Conservation (phyloP, 2,113 vertebrate species). For the Columba janthina region DNA sequence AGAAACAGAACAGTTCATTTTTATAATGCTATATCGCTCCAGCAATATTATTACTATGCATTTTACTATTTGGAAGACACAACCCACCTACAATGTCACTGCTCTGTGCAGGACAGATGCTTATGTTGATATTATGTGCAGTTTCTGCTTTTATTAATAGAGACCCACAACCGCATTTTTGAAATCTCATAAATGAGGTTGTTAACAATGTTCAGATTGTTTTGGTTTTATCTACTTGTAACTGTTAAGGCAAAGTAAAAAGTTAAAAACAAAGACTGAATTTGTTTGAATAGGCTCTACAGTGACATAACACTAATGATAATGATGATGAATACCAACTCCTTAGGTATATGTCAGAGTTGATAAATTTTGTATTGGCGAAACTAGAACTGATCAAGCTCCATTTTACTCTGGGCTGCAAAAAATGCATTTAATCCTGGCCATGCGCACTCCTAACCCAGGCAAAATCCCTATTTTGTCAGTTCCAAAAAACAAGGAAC, state of each 20-base stretch:
- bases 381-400: not conserved
- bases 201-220: not conserved
- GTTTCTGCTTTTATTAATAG: not conserved
- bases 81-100: not conserved
- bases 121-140: not conserved
- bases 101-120: not conserved
- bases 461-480: not conserved
- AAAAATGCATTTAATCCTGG: not conserved
- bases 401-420: not conserved
- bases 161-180: not conserved
- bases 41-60: not conserved
- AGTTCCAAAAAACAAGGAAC: not conserved
- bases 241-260: not conserved
- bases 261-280: not conserved
- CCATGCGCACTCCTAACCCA: not conserved
- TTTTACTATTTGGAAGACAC: not conserved
- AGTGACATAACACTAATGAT: not conserved
- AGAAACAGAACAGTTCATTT: not conserved
- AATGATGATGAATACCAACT: too few species aligned
- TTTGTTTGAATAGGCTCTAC: not conserved
- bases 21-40: not conserved
- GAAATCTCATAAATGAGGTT: not conserved
- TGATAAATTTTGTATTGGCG: not conserved
- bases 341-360: not conserved
- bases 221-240: not conserved